These are phyloP conservation scores for Odontomachus brunneus DNA, from an alignment of 1,140 invertebrate species.

Conservation along the genomic window DNA sequence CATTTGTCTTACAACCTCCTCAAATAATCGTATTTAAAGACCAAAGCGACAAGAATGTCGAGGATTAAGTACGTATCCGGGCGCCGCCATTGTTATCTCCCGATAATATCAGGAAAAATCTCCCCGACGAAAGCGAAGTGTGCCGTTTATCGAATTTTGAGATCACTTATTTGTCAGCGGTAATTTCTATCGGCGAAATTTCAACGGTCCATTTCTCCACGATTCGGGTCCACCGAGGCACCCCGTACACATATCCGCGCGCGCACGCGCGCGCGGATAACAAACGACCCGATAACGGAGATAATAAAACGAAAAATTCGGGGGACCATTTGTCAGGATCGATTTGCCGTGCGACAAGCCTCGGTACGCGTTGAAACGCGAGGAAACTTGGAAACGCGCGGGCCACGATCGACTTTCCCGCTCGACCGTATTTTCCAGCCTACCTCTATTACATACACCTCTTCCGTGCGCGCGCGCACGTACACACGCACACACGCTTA, in stretches of 20 bases:
- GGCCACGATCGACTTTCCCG: constrained; percentile 42
- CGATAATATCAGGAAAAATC: no score
- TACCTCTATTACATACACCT: constrained; percentile 50
- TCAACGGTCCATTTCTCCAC: no score
- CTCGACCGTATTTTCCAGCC: constrained; percentile 38
- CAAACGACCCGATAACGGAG: neutral
- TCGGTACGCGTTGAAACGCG: constrained; percentile 1
- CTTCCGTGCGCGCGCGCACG: neutral
- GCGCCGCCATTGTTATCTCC: no score
- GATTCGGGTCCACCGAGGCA: neutral
- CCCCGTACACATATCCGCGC: constrained; percentile 13
- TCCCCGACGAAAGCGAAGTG: no score
- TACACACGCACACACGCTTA: constrained; percentile 24
- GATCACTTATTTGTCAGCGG: no score
- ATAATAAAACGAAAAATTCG: neutral
- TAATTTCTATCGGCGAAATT: no score
- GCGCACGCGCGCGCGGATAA: no score
- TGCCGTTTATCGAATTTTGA: no score
- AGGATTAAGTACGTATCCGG: no score
- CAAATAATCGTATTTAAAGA: no score
- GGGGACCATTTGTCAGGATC: constrained; percentile 1
- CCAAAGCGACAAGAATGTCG: no score
- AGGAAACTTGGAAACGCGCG: constrained; percentile 49
- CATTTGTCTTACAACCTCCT: no score
- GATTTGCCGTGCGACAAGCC: constrained; percentile 1